Percentiles rank a stretch among this genome's conserved stretches.
These are phyloP conservation scores for Hypanus sabinus DNA, from an alignment of 2,113 vertebrate genomes.

Conservation along the genomic window DNA sequence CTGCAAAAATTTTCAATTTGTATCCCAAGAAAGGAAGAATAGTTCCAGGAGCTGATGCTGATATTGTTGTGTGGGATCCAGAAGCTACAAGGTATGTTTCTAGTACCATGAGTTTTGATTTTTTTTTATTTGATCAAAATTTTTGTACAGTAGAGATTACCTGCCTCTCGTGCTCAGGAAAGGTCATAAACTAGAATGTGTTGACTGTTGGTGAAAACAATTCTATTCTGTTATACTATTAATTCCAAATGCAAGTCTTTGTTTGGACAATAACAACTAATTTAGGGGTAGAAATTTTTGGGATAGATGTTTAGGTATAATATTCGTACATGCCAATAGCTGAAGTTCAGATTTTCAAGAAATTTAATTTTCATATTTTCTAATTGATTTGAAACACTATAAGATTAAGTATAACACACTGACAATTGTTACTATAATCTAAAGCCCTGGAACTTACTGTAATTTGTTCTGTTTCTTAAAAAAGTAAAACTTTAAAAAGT, in stretches of 20 bases:
- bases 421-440: neutral
- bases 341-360: neutral
- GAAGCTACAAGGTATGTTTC: slow-evolving; percentile 79
- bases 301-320: neutral
- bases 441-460: neutral
- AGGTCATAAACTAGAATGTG: neutral
- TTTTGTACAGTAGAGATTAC: neutral
- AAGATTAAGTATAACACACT: neutral
- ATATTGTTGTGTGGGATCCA: slow-evolving; percentile 93
- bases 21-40: slow-evolving; percentile 92
- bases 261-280: neutral
- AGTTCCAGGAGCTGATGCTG: slow-evolving; percentile 85
- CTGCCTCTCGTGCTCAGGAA: neutral
- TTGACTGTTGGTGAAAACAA: neutral
- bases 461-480: neutral
- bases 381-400: neutral
- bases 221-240: neutral
- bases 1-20: slow-evolving; percentile 92
- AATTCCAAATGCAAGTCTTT: neutral
- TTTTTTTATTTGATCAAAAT: neutral
- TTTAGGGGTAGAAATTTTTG: neutral
- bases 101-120: neutral
- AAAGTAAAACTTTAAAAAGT: neutral
- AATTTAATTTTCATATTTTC: neutral
- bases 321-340: neutral